Percentiles rank a stretch among this genome's conserved stretches.
Evolutionary conservation across 2,888 invertebrate species (phyloP).

Genomic region (Liposcelis brunnea): DNA sequence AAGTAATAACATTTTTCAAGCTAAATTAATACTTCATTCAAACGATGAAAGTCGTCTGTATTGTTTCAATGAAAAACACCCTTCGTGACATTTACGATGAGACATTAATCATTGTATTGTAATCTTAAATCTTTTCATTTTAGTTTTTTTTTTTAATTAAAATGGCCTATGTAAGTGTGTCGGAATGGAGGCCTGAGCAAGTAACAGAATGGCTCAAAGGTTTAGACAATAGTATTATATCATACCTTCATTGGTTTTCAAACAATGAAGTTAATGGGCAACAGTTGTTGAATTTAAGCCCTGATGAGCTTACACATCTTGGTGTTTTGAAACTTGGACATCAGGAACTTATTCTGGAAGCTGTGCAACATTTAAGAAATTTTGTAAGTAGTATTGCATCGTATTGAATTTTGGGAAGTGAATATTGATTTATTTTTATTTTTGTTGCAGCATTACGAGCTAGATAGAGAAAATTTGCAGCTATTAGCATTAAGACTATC

Average conservation of each 20-base stretch:
- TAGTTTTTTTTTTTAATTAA: slow-evolving; percentile 10
- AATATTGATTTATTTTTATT: slow-evolving; percentile 14
- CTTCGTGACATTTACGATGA: too few species aligned
- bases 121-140: too few species aligned
- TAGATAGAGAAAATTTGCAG: slow-evolving; percentile 83
- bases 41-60: too few species aligned
- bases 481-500: slow-evolving; percentile 69
- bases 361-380: slow-evolving; percentile 74
- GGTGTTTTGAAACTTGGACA: slow-evolving; percentile 78
- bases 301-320: slow-evolving; percentile 74
- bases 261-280: slow-evolving; percentile 68
- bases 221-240: slow-evolving; percentile 57
- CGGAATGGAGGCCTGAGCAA: slow-evolving; percentile 80
- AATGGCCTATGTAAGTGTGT: slow-evolving; percentile 72
- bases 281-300: slow-evolving; percentile 64
- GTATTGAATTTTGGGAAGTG: background rate
- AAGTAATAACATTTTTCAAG: too few species aligned
- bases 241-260: slow-evolving; percentile 63
- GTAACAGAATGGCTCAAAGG: slow-evolving; percentile 84
- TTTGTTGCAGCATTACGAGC: slow-evolving; percentile 63
- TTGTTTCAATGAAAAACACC: too few species aligned
- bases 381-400: slow-evolving; percentile 50
- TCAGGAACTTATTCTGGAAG: slow-evolving; percentile 83
- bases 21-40: too few species aligned
- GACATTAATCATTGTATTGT: too few species aligned